Conservation (phyloP, 2,797 vertebrate species). For the Perodicticus potto region DNA sequence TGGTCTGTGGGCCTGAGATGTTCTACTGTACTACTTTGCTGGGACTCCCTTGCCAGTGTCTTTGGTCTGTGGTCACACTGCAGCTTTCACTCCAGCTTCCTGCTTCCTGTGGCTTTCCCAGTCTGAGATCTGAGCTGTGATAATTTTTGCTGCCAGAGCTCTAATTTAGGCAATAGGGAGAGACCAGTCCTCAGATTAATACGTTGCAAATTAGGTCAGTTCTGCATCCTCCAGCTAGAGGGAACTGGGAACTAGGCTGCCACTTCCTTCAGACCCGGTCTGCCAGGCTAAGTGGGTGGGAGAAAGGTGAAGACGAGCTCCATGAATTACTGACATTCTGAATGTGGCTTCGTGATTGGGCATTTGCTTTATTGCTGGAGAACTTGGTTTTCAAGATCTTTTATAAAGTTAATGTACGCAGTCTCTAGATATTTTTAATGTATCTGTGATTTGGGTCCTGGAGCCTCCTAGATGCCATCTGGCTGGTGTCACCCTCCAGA, state of each 20-base stretch:
- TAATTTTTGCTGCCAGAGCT: not conserved
- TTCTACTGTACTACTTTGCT: not conserved
- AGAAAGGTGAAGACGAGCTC: not conserved
- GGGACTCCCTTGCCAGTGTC: not conserved
- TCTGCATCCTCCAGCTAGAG: not conserved
- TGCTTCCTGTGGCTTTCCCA: not conserved
- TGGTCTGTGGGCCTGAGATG: not conserved
- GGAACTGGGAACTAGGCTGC: not conserved
- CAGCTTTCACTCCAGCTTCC: not conserved
- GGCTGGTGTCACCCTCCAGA: not conserved
- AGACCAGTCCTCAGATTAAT: not conserved
- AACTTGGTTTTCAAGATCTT: not conserved
- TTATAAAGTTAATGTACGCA: not conserved
- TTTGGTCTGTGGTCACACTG: not conserved
- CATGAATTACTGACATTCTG: not conserved
- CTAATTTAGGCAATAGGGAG: not conserved
- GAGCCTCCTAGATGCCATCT: not conserved
- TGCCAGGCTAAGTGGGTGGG: not conserved
- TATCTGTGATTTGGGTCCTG: not conserved
- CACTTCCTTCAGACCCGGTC: not conserved
- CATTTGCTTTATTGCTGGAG: not conserved
- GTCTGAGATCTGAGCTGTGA: not conserved
- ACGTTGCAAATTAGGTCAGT: not conserved
- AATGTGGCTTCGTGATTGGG: not conserved
- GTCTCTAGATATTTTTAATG: not conserved